Evolutionary conservation across 2,797 vertebrate genomes (phyloP).

Genomic region (Staurois parvus): DNA sequence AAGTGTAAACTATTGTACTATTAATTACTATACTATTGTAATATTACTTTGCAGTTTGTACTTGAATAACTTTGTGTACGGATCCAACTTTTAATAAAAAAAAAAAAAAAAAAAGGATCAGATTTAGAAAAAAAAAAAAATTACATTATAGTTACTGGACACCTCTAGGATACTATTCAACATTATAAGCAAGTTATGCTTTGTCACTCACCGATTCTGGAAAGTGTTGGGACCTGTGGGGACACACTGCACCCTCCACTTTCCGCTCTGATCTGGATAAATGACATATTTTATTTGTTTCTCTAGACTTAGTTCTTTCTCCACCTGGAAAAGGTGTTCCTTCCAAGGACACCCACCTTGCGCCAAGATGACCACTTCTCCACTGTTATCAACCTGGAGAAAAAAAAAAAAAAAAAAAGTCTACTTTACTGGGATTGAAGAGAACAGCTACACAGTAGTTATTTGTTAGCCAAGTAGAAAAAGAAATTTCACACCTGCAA

Average conservation of each 20-base stretch:
- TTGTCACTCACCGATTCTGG: constrained; percentile 87
- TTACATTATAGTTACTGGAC: no score
- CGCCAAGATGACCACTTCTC: constrained; percentile 82
- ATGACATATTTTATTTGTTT: constrained; percentile 83
- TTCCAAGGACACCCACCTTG: constrained; percentile 94
- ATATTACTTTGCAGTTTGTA: no score
- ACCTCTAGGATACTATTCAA: no score
- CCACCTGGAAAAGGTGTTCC: constrained; percentile 89
- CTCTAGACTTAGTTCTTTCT: constrained; percentile 80
- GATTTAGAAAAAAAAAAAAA: no score
- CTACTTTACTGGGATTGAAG: background rate
- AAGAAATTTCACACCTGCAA: no score
- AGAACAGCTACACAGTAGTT: background rate
- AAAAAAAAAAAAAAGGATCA: no score
- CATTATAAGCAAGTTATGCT: no score
- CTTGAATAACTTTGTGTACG: no score
- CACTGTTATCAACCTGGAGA: constrained; percentile 85
- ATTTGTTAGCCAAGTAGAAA: no score
- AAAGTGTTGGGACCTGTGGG: constrained; percentile 85
- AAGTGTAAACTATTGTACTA: no score
- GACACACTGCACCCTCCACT: constrained; percentile 94
- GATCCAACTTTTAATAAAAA: no score
- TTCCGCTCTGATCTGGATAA: constrained; percentile 82
- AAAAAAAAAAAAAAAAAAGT: background rate
- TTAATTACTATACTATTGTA: no score